A percentile compares a stretch with the other conserved stretches of the same genome.
Evolutionary conservation across 2,113 vertebrate species (phyloP).

Genomic region (Romanogobio albipinnatus): DNA sequence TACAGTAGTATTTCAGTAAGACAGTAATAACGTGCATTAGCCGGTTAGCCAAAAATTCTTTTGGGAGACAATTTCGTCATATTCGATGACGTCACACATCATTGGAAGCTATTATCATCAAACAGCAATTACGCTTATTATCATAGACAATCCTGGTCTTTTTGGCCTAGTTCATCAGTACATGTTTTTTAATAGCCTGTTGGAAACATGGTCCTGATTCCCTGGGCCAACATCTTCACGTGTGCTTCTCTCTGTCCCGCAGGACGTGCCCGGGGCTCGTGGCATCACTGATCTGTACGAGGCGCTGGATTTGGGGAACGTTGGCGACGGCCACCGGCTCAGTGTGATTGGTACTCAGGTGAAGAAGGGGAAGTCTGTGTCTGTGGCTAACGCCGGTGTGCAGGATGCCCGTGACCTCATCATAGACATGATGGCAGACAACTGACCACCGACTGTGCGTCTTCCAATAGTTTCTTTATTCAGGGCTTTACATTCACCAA

Average conservation of each 20-base stretch:
- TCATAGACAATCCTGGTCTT: too few relatives aligned
- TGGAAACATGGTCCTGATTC: not conserved
- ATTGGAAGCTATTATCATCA: too few relatives aligned
- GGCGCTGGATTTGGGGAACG: conserved; percentile 80
- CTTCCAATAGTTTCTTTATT: not conserved
- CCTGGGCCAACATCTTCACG: not conserved
- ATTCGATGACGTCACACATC: too few relatives aligned
- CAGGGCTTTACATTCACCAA: conserved; percentile 18
- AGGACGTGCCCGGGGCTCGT: conserved; percentile 87
- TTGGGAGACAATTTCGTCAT: too few relatives aligned
- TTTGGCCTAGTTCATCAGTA: too few relatives aligned
- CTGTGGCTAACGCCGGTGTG: conserved; percentile 78
- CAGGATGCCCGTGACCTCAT: conserved; percentile 88
- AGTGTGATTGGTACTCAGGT: conserved; percentile 88
- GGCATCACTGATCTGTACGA: conserved; percentile 89
- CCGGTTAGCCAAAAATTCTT: too few relatives aligned
- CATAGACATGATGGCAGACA: conserved; percentile 75
- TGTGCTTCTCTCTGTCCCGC: not conserved
- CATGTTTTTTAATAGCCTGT: not conserved
- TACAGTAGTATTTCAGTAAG: too few relatives aligned
- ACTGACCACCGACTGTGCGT: not conserved
- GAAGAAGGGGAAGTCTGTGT: conserved; percentile 73
- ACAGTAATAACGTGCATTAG: too few relatives aligned
- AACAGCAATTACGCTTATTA: too few relatives aligned
- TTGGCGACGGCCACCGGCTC: conserved; percentile 83